A percentile compares a stretch with the other conserved stretches of the same genome.
phyloP scores from a whole-genome alignment of 2,797 vertebrate species.

The Malacoctenus gilli region DNA sequence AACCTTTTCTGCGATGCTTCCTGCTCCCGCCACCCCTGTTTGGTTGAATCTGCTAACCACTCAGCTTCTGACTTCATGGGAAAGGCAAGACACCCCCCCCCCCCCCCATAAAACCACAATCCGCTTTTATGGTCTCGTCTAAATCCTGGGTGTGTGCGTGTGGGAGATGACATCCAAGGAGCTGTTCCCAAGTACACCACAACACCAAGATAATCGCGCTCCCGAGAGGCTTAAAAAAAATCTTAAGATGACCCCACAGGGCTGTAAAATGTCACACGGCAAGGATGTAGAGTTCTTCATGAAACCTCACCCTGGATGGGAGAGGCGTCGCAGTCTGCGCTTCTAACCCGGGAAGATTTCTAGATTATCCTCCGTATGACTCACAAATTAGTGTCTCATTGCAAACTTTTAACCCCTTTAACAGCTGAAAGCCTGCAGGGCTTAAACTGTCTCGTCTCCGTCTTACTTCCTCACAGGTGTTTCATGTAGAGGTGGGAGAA shows the following conservation, averaged over 20 bases:
- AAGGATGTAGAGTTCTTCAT: slow-evolving; percentile 15
- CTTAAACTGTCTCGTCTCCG: slow-evolving; percentile 4
- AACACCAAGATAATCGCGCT: slow-evolving; percentile 55
- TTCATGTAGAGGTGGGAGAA: too few species aligned
- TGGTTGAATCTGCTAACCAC: slow-evolving; percentile 39
- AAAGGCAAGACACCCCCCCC: slow-evolving; percentile 30
- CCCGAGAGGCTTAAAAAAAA: slow-evolving; percentile 39
- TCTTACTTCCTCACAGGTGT: slow-evolving; percentile 6
- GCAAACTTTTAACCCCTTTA: slow-evolving; percentile 26
- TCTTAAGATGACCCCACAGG: slow-evolving; percentile 45
- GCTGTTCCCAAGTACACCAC: slow-evolving; percentile 46
- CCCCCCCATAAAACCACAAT: too few species aligned
- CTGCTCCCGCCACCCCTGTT: too few species aligned
- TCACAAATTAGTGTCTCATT: slow-evolving; percentile 16
- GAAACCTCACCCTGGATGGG: slow-evolving; percentile 10
- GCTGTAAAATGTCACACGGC: slow-evolving; percentile 42
- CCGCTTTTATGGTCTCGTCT: slow-evolving; percentile 49
- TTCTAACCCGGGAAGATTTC: slow-evolving; percentile 20
- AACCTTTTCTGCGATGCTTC: slow-evolving; percentile 37
- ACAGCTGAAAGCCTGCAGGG: slow-evolving; percentile 19
- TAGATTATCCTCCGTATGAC: slow-evolving; percentile 15
- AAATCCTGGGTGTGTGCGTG: slow-evolving; percentile 35
- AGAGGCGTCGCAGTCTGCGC: slow-evolving; percentile 11
- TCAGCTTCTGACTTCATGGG: slow-evolving; percentile 43
- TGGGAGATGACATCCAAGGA: slow-evolving; percentile 32